Evolutionary conservation across 2,113 vertebrate species (phyloP).

Genomic region (Craseonycteris thonglongyai): DNA sequence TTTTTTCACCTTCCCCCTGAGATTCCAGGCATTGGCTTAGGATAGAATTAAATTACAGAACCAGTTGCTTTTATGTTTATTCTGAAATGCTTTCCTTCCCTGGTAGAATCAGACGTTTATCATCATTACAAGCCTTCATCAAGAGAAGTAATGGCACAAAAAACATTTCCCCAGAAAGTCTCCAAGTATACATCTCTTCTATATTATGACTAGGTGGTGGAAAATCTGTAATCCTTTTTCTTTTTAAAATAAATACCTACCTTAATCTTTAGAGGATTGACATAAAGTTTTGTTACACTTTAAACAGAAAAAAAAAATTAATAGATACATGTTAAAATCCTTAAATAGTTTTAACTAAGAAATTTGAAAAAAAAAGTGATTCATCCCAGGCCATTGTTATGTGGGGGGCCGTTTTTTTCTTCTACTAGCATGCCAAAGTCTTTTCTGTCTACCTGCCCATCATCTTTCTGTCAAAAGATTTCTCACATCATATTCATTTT

Average conservation of each 20-base stretch:
- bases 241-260: conserved; percentile 66
- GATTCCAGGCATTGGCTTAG: conserved; percentile 21
- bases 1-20: conserved; percentile 10
- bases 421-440: conserved; percentile 67
- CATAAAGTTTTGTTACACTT: conserved; percentile 70
- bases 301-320: conserved; percentile 72
- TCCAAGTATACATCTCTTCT: not conserved
- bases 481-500: conserved; percentile 67
- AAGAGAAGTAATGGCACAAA: conserved; percentile 23
- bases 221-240: conserved; percentile 62
- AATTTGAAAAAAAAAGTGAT: conserved; percentile 73
- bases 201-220: not conserved
- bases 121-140: conserved; percentile 63
- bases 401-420: conserved; percentile 37
- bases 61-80: not conserved
- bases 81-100: conserved; percentile 10
- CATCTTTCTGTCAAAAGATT: conserved; percentile 78
- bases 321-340: conserved; percentile 75
- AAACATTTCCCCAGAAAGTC: conserved; percentile 24
- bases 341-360: conserved; percentile 73
- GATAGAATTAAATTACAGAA: conserved; percentile 35
- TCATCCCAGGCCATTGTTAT: conserved; percentile 69
- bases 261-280: conserved; percentile 56
- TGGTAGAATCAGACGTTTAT: conserved; percentile 48
- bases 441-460: conserved; percentile 69